Evolutionary conservation across 2,888 invertebrate species (phyloP), one percentile per base, ranked within the genome.

Genomic region (Mechanitis mazaeus): DNA sequence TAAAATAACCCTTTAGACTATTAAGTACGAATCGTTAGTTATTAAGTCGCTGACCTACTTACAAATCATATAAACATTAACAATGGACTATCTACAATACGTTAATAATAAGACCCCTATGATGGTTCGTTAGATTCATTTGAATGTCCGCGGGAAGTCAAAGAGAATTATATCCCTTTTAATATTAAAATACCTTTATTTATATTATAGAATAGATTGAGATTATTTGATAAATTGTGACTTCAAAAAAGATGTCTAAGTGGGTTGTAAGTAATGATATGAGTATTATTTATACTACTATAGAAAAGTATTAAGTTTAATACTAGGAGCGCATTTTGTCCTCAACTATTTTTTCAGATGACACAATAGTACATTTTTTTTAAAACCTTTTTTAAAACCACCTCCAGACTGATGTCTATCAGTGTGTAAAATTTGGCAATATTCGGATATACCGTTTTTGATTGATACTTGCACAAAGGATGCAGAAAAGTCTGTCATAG

Each of bases 101-200:
- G 20, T 50, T 50, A 20, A 50, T 50, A 50, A 50, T 50, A 20
- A 31, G 50, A 50, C 50, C 50, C 50, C 50, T 50, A 50, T 50
- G 50, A 50, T 50, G 50, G 50, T 50, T 50, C 50, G 50, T 50
- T 50, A 50, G 50, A 50, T 50, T 28, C 50, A 50, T 28, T 28
- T 50, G 42, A 42, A 42, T 9, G 42, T 42, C 42, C 42, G 42
- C 35, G 58, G 58, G 57, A 58, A 61, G 33, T 35, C 33, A 54
- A 58, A 58, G 45, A 56, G 33, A 56, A 46, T 56, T 33, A 50
- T 20, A n/a, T 59, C 46, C 45, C n/a, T 56, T 63, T 46, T 56
- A 60, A 54, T 33, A 57, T 42, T 58, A 33, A 46, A 54, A 57
- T 50, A 50, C 50, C 50, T 4, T 50, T 50, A 28, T 50, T 1